phyloP scores from a whole-genome alignment of 2,888 invertebrate genomes.

The Leptinotarsa rubiginosa region DNA sequence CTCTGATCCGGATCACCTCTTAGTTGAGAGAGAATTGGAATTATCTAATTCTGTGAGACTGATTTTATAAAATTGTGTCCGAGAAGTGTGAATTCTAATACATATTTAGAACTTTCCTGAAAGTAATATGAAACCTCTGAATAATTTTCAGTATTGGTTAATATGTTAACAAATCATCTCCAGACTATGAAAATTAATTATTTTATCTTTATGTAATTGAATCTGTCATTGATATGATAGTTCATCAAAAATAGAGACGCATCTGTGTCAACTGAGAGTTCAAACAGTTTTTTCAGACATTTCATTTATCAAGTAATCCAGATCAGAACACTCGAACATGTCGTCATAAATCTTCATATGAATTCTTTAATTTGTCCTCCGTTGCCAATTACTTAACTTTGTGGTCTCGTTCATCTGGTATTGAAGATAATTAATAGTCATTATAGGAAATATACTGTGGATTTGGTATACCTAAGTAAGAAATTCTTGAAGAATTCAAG shows the following conservation, averaged over 20 bases:
- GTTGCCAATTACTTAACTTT: conserved; percentile 12
- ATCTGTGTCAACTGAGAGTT: not conserved
- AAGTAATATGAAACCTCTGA: too few species aligned
- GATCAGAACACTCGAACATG: conserved; percentile 4
- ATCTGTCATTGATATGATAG: too few species aligned
- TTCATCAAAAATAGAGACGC: not conserved
- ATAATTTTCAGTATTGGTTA: too few species aligned
- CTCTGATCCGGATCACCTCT: too few species aligned
- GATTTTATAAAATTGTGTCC: too few species aligned
- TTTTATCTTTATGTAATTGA: too few species aligned
- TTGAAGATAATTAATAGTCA: not conserved
- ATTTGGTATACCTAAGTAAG: not conserved
- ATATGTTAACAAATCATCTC: too few species aligned
- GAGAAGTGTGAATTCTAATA: too few species aligned
- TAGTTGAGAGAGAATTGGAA: too few species aligned
- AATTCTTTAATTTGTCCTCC: conserved; percentile 13
- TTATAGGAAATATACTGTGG: not conserved
- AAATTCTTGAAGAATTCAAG: not conserved
- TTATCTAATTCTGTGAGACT: too few species aligned
- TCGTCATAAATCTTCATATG: conserved; percentile 10
- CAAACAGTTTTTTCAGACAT: not conserved
- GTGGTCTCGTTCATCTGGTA: conserved; percentile 2
- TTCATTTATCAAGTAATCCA: not conserved
- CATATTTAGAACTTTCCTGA: too few species aligned
- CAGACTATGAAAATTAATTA: too few species aligned